Evolutionary conservation across 1,140 invertebrate species (phyloP).

Genomic region (Lucilia sericata): DNA sequence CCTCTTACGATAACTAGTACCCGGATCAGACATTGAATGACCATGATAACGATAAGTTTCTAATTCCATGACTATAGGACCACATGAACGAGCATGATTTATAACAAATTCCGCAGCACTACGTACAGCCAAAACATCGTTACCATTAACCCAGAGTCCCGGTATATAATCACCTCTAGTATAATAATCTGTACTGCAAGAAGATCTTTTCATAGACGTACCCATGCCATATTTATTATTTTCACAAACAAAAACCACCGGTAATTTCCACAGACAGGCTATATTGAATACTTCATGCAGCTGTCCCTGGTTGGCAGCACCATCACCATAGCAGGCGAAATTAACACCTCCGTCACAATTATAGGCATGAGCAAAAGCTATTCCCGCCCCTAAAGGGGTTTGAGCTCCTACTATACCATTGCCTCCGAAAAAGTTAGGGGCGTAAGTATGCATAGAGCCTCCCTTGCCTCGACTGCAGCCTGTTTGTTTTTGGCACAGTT

Average conservation of each 20-base stretch:
- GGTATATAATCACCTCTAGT: slow-evolving; percentile 94
- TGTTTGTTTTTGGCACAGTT: slow-evolving; percentile 88
- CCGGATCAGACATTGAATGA: slow-evolving; percentile 87
- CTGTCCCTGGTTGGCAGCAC: slow-evolving; percentile 95
- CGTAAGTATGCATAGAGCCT: slow-evolving; percentile 94
- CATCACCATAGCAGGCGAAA: slow-evolving; percentile 95
- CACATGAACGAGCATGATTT: slow-evolving; percentile 63
- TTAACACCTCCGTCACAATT: slow-evolving; percentile 83
- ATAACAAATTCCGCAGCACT: slow-evolving; percentile 87
- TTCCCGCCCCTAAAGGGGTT: slow-evolving; percentile 92
- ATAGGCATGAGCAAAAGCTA: slow-evolving; percentile 94
- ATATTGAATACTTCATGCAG: slow-evolving; percentile 85
- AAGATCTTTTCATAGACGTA: slow-evolving; percentile 86
- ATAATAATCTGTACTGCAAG: slow-evolving; percentile 92
- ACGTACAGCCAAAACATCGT: slow-evolving; percentile 94
- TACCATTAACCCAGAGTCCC: slow-evolving; percentile 93
- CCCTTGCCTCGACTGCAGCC: slow-evolving; percentile 97
- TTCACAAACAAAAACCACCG: slow-evolving; percentile 95
- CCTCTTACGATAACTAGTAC: slow-evolving; percentile 82
- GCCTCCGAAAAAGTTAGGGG: slow-evolving; percentile 94
- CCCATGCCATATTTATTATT: slow-evolving; percentile 99
- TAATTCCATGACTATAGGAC: slow-evolving; percentile 82
- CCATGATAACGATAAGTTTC: slow-evolving; percentile 84
- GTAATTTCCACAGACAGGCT: slow-evolving; percentile 90
- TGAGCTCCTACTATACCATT: slow-evolving; percentile 99